phyloP scores from a whole-genome alignment of 2,797 vertebrate species.

The Phrynocephalus forsythii region DNA sequence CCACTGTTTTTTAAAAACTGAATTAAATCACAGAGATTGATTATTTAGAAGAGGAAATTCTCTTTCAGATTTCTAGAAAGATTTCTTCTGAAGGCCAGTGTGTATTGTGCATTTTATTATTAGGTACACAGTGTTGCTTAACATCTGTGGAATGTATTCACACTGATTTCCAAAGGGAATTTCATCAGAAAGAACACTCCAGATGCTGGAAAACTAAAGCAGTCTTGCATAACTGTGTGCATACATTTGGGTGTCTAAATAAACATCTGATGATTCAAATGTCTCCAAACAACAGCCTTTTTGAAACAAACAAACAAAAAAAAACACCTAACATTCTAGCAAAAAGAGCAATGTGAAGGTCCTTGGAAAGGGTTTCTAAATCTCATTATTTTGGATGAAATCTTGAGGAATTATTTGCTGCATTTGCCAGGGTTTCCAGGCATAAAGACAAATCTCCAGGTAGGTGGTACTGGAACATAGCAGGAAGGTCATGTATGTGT shows the following conservation, averaged over 20 bases:
- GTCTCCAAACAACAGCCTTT: not conserved
- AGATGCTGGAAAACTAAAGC: constrained; percentile 8
- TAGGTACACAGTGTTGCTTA: constrained; percentile 2
- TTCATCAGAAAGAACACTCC: constrained; percentile 8
- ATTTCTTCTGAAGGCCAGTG: constrained; percentile 9
- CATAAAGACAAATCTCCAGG: too few relatives aligned
- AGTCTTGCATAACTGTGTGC: not conserved
- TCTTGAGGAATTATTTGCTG: too few relatives aligned
- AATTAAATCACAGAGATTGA: not conserved
- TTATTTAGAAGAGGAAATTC: not conserved
- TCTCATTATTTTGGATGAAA: too few relatives aligned
- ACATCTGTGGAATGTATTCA: constrained; percentile 21
- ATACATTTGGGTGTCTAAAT: not conserved
- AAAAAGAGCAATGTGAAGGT: too few relatives aligned
- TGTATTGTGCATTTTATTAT: constrained; percentile 11
- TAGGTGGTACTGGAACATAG: too few relatives aligned
- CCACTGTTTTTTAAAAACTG: constrained; percentile 20
- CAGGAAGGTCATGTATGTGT: too few relatives aligned
- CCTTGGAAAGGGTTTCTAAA: not conserved
- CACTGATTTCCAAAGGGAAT: constrained; percentile 23
- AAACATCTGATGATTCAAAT: not conserved
- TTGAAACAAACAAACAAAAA: too few relatives aligned
- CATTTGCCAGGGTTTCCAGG: too few relatives aligned
- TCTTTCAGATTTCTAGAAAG: not conserved
- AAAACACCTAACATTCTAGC: not conserved